These are phyloP conservation scores for Myiozetetes cayanensis DNA, from an alignment of 2,113 vertebrate genomes.

Conservation along the genomic window DNA sequence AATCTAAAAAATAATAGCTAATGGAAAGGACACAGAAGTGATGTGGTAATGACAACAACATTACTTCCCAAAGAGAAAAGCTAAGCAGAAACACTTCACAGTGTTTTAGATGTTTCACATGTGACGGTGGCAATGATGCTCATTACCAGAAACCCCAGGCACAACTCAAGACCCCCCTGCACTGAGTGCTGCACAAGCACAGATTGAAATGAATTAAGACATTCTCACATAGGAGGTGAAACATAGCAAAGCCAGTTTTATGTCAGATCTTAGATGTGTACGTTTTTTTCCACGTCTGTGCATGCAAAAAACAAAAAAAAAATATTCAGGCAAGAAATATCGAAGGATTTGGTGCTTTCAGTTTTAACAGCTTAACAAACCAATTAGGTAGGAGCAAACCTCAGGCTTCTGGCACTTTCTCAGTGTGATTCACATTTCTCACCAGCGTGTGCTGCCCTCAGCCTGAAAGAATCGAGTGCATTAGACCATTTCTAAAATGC, in stretches of 20 bases:
- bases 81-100: not conserved
- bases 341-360: not conserved
- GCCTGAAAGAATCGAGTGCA: not conserved
- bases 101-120: not conserved
- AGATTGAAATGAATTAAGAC: not conserved
- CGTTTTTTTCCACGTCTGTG: not conserved
- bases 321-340: not conserved
- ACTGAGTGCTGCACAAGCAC: not conserved
- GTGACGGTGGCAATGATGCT: accelerated
- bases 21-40: not conserved
- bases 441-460: not conserved
- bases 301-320: not conserved
- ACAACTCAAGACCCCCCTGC: accelerated
- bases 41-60: not conserved
- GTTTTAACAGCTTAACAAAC: not conserved
- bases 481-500: not conserved
- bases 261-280: not conserved
- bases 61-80: not conserved
- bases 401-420: not conserved
- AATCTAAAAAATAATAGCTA: not conserved
- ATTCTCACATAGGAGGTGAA: not conserved
- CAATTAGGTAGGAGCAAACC: slow-evolving; percentile 13
- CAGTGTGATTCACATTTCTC: not conserved
- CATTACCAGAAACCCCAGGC: not conserved
- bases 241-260: not conserved